Conservation (phyloP, 2,888 invertebrate species). For the Oithona nana region DNA sequence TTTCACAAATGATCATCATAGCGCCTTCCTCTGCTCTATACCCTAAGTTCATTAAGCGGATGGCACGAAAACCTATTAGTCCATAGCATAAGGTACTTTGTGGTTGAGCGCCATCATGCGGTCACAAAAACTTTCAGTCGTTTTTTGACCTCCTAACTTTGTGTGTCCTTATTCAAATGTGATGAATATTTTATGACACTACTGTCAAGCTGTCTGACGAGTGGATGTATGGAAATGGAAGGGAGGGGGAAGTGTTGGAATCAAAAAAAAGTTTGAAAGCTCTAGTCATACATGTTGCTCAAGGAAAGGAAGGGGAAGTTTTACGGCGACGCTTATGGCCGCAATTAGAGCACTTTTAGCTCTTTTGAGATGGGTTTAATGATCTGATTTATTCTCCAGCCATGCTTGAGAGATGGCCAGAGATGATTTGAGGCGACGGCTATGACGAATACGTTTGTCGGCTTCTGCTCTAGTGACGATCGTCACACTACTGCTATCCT, state of each 20-base stretch:
- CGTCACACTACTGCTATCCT: too few relatives aligned
- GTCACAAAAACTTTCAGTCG: too few relatives aligned
- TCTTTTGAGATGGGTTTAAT: too few relatives aligned
- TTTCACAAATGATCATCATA: background rate
- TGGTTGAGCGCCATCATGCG: too few relatives aligned
- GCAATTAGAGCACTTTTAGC: too few relatives aligned
- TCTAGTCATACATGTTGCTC: background rate
- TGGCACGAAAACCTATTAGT: background rate
- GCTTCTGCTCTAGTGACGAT: too few relatives aligned
- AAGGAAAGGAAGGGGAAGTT: background rate
- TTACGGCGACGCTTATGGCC: background rate
- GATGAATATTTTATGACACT: background rate
- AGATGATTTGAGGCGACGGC: background rate
- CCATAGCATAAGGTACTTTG: background rate
- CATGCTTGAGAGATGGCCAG: too few relatives aligned
- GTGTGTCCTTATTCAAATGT: background rate
- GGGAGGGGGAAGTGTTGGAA: background rate
- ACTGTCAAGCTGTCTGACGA: background rate
- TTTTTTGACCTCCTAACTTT: too few relatives aligned
- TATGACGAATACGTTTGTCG: background rate
- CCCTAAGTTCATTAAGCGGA: background rate
- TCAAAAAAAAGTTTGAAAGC: background rate
- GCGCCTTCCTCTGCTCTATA: too few relatives aligned
- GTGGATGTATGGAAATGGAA: background rate
- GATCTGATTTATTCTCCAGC: too few relatives aligned